These are phyloP conservation scores for Vanessa atalanta DNA, from an alignment of 1,140 invertebrate species.

Conservation along the genomic window DNA sequence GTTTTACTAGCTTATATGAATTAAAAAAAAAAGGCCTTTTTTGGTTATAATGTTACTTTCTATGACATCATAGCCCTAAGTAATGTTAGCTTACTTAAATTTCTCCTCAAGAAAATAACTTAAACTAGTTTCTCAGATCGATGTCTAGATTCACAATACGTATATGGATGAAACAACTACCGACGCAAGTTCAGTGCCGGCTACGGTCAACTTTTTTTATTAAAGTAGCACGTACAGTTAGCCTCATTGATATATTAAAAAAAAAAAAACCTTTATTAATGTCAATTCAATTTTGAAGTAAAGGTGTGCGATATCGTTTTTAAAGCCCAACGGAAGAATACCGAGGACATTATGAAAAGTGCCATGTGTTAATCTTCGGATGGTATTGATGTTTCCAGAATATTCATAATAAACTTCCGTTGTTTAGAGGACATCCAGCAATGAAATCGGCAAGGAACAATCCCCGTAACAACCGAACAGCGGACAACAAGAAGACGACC, in stretches of 20 bases:
- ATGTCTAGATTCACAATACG: neutral
- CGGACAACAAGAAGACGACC: constrained; percentile 61
- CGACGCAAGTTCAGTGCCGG: neutral
- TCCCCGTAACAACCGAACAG: constrained; percentile 52
- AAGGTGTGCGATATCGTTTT: no score
- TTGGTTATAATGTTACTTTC: neutral
- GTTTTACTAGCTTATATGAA: no score
- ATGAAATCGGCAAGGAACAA: constrained; percentile 72
- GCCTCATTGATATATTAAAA: neutral
- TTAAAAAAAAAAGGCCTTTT: neutral
- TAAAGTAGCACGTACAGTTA: neutral
- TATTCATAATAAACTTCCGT: constrained; percentile 1
- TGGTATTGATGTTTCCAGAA: neutral
- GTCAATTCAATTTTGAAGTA: no score
- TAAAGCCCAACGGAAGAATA: no score
- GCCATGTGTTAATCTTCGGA: no score
- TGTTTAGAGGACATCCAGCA: constrained; percentile 59
- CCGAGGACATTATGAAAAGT: no score
- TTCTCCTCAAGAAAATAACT: neutral
- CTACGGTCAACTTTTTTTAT: neutral
- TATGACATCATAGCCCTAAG: neutral
- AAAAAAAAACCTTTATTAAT: no score
- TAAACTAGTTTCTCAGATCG: constrained; percentile 1
- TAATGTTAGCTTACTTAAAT: constrained; percentile 4
- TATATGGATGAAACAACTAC: neutral